Evolutionary conservation across 1,140 invertebrate species (phyloP), one percentile per base, ranked within the genome.

Genomic region (Zaprionus ornatus): DNA sequence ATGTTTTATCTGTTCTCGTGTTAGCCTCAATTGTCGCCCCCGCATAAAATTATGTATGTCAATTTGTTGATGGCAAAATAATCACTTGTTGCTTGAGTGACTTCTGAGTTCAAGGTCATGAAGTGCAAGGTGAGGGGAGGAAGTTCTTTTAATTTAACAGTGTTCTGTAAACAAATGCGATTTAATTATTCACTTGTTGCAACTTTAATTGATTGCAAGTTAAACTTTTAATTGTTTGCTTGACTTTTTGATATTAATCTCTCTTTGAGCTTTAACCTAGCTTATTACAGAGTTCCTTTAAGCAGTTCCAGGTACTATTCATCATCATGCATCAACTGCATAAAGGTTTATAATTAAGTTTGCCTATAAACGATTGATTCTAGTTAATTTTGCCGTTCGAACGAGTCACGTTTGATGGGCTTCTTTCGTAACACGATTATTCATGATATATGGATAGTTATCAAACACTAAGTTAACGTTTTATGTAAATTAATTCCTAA

Each of bases 41-140:
- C 15, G 59, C 35, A 48, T 37, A 35, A 19, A 71, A 71, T 71
- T 25, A 65, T 75, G 60, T 64, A 65, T 71, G 73, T 65, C 73
- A 71, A 75, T 64, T 69, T 59, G 73, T 70, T 35, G 67, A 42
- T 64, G 65, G 57, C 57, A 35, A 69, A 63, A 57, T 74, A 74
- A 74, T 74, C 74, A 60, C 68, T 65, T 66, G 15, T 62, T 50
- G 66, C 66, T 50, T 60, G 55, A 65, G 35, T 75, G 67, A 42
- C 37, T 54, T 25, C 50, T 35, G 73, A 55, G 73, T 72, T 76
- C 73, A 76, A 70, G 74, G 74, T 73, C 70, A 73, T 17, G 29
- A 35, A 40, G n/a, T 19, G 40, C 40, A 45, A 40, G 62, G 59
- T 17, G 40, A n/a, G 29, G 5, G 5, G 25, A n/a, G 29, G 29